Conservation (phyloP, 2,888 invertebrate genomes). For the Mallateleia sp. region DNA sequence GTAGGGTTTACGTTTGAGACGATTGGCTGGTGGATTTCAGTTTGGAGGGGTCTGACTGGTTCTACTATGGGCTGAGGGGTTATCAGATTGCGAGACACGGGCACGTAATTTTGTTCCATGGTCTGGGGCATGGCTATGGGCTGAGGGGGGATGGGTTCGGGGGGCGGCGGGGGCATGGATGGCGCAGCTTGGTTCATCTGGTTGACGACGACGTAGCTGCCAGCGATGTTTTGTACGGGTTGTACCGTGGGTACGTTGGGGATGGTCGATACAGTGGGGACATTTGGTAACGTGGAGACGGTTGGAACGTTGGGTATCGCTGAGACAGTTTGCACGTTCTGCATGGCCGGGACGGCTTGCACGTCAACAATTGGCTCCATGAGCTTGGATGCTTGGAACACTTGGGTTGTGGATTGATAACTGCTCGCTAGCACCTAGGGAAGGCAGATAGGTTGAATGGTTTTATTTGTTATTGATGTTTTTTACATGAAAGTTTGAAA, state of each 20-base stretch:
- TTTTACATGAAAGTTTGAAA: too few relatives aligned
- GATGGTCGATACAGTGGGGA: conserved; percentile 90
- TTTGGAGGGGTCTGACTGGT: conserved; percentile 79
- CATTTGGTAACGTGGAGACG: conserved; percentile 91
- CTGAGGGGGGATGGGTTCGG: conserved; percentile 80
- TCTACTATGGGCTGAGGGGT: conserved; percentile 80
- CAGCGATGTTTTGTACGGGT: conserved; percentile 82
- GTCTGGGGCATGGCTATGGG: conserved; percentile 81
- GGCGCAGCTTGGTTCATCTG: conserved; percentile 79
- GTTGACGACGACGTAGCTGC: conserved; percentile 87
- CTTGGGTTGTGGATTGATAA: conserved; percentile 96
- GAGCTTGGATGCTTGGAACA: conserved; percentile 95
- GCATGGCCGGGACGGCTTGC: conserved; percentile 90
- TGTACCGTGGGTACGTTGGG: conserved; percentile 84
- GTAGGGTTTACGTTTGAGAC: conserved; percentile 68
- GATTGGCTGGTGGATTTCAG: conserved; percentile 79
- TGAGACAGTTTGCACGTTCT: conserved; percentile 86
- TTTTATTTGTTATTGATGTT: not conserved
- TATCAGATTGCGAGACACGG: conserved; percentile 80
- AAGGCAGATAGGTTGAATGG: too few relatives aligned
- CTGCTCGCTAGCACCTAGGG: conserved; percentile 93
- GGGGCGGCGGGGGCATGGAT: conserved; percentile 37
- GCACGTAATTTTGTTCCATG: conserved; percentile 79
- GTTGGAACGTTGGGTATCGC: conserved; percentile 82
- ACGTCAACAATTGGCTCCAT: conserved; percentile 95